Conservation (phyloP, 2,797 vertebrate species). For the Acestrorhynchus altus region DNA sequence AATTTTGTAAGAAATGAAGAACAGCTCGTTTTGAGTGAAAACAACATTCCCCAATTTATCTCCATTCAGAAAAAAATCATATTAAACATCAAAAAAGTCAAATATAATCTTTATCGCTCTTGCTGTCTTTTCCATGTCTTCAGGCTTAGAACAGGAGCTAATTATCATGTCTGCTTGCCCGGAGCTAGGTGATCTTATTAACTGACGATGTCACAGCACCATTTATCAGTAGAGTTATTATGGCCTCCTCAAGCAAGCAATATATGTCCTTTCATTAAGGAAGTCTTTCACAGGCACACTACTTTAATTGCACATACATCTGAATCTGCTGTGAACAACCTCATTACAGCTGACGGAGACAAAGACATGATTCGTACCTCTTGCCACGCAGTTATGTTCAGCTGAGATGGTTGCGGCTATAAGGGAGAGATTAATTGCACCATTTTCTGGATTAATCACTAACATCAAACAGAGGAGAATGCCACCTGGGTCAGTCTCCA, state of each 20-base stretch:
- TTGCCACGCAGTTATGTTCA: constrained; percentile 39
- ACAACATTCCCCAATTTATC: constrained; percentile 37
- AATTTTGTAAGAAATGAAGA: constrained; percentile 24
- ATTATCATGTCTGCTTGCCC: constrained; percentile 64
- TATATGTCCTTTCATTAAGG: constrained; percentile 66
- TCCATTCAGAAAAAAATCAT: constrained; percentile 38
- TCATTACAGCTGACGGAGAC: constrained; percentile 53
- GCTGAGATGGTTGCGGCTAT: constrained; percentile 46
- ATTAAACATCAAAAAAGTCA: constrained; percentile 49
- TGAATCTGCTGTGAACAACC: constrained; percentile 57
- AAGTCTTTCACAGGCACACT: constrained; percentile 59
- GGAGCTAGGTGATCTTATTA: constrained; percentile 67
- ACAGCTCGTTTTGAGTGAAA: constrained; percentile 5
- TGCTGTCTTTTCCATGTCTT: constrained; percentile 52
- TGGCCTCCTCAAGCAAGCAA: constrained; percentile 57
- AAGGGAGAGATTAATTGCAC: constrained; percentile 45
- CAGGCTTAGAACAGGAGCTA: constrained; percentile 60
- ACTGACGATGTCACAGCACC: constrained; percentile 66
- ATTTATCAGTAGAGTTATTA: constrained; percentile 67
- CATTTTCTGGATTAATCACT: constrained; percentile 54
- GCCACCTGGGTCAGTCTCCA: constrained; percentile 30
- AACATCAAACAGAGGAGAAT: constrained; percentile 50
- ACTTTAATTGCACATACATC: constrained; percentile 58
- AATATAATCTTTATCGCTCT: constrained; percentile 59
- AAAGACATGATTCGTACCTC: constrained; percentile 41